These are phyloP conservation scores for Oeneis ivallda DNA, from an alignment of 2,888 invertebrate species.

Conservation along the genomic window DNA sequence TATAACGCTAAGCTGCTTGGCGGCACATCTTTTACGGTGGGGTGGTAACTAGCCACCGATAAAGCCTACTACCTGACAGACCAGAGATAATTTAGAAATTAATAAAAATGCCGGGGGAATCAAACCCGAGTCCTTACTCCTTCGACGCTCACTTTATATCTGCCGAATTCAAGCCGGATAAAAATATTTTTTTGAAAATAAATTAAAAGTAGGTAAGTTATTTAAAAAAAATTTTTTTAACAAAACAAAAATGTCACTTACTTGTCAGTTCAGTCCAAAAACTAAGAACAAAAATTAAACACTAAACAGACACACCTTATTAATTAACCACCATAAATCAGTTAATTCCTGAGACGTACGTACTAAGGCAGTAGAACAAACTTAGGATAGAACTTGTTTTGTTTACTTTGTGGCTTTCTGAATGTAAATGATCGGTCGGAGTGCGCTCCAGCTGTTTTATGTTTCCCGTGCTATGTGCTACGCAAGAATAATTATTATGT, in stretches of 20 bases:
- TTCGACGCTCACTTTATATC: too few relatives aligned
- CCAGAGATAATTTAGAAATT: too few relatives aligned
- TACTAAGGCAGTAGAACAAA: slow-evolving; percentile 29
- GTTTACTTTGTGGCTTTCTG: slow-evolving; percentile 27
- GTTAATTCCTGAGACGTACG: slow-evolving; percentile 9
- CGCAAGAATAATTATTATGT: slow-evolving; percentile 2
- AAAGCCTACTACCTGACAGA: too few relatives aligned
- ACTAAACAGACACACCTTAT: background rate
- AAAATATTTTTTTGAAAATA: background rate
- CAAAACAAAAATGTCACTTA: background rate
- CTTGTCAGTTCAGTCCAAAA: background rate
- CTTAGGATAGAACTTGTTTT: slow-evolving; percentile 23
- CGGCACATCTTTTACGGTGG: too few relatives aligned
- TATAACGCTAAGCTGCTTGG: too few relatives aligned
- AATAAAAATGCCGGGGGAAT: too few relatives aligned
- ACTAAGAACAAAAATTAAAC: background rate
- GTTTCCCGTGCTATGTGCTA: slow-evolving; percentile 27
- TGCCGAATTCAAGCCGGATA: too few relatives aligned
- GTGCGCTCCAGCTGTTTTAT: slow-evolving; percentile 38
- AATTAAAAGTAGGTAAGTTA: background rate
- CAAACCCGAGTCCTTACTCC: too few relatives aligned
- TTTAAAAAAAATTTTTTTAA: too few relatives aligned
- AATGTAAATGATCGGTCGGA: slow-evolving; percentile 39
- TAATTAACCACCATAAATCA: slow-evolving; percentile 2
- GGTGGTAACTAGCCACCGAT: too few relatives aligned